phyloP scores from a whole-genome alignment of 2,113 vertebrate genomes.

The Hydropotes inermis region DNA sequence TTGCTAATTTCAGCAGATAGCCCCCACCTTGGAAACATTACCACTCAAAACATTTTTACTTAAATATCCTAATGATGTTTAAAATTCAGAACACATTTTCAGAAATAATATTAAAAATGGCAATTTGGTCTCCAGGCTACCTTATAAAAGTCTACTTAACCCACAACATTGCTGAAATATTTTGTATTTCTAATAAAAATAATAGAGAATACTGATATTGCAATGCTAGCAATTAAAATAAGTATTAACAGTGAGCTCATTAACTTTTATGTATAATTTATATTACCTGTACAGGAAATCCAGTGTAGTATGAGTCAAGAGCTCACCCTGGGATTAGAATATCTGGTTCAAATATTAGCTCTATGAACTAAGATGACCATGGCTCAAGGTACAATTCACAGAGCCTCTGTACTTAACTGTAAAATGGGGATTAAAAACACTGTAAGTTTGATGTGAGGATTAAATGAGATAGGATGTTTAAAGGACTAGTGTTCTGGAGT shows the following conservation, averaged over 20 bases:
- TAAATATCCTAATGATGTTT: not conserved
- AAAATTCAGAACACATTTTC: constrained; percentile 58
- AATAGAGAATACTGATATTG: constrained; percentile 47
- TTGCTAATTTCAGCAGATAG: not conserved
- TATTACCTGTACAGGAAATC: constrained; percentile 8
- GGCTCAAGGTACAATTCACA: not conserved
- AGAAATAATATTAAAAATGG: constrained; percentile 31
- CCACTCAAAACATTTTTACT: constrained; percentile 29
- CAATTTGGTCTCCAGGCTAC: constrained; percentile 26
- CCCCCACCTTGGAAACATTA: not conserved
- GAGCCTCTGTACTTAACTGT: not conserved
- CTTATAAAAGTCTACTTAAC: constrained; percentile 56
- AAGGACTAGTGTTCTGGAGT: not conserved
- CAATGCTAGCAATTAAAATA: constrained; percentile 40
- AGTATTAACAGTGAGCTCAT: constrained; percentile 30
- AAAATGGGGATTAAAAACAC: not conserved
- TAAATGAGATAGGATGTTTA: not conserved
- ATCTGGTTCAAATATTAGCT: constrained; percentile 41
- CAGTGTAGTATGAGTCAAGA: not conserved
- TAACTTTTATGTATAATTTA: constrained; percentile 43
- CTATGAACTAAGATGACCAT: not conserved
- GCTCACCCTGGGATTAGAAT: not conserved
- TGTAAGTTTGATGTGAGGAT: not conserved
- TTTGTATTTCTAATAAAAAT: constrained; percentile 56
- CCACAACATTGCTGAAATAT: constrained; percentile 53